Conservation (phyloP, 2,113 vertebrate species). For the Catharus bicknelli region DNA sequence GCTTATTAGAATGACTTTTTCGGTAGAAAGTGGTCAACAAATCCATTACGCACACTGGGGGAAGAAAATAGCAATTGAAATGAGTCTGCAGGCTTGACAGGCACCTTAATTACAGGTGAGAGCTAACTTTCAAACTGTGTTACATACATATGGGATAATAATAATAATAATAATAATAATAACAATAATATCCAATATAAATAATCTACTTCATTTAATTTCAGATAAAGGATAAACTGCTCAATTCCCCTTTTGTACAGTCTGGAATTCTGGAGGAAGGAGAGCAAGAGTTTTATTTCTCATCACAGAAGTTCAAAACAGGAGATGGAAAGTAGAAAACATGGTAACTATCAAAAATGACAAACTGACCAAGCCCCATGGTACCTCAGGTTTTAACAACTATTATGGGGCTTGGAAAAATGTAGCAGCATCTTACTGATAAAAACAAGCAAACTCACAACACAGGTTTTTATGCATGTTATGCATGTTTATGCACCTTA, state of each 20-base stretch:
- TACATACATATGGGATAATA: neutral
- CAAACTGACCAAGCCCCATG: neutral
- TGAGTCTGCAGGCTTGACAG: neutral
- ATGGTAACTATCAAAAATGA: neutral
- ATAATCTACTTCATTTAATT: neutral
- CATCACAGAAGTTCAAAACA: neutral
- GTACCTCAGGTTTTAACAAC: neutral
- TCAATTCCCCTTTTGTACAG: neutral
- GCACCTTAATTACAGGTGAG: neutral
- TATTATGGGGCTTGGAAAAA: neutral
- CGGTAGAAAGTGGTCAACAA: neutral
- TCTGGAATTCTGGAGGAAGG: neutral
- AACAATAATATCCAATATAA: neutral
- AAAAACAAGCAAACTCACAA: neutral
- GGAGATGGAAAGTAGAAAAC: neutral
- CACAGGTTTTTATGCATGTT: neutral
- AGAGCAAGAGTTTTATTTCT: neutral
- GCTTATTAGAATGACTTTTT: neutral
- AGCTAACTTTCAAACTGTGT: neutral
- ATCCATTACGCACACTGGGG: neutral
- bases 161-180: neutral
- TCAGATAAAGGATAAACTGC: neutral
- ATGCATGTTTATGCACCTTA: neutral
- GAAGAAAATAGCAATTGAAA: neutral
- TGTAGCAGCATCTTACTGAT: neutral